Percentiles rank a stretch among this genome's conserved stretches.
These are phyloP conservation scores for Tretioscincus oriximinensis DNA, from an alignment of 2,113 vertebrate species.

Conservation along the genomic window DNA sequence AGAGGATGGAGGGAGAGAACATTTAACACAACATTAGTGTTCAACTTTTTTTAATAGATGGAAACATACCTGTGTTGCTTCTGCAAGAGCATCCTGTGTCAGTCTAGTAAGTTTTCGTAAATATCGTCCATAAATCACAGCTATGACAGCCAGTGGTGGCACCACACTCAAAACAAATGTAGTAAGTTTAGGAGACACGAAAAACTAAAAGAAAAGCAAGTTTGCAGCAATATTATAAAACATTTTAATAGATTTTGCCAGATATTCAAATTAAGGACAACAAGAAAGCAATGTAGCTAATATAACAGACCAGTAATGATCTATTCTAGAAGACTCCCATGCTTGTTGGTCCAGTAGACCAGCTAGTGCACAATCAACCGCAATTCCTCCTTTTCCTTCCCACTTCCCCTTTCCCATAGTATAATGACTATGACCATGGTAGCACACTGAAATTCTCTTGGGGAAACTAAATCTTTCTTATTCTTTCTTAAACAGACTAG, in stretches of 20 bases:
- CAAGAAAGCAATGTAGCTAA: not conserved
- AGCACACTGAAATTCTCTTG: too few relatives aligned
- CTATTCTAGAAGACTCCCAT: not conserved
- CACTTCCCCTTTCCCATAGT: not conserved
- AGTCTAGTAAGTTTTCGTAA: conserved; percentile 86
- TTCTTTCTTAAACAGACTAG: too few relatives aligned
- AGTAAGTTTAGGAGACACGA: conserved; percentile 89
- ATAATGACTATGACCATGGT: too few relatives aligned
- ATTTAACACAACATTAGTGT: not conserved
- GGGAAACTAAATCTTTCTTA: too few relatives aligned
- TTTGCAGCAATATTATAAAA: not conserved
- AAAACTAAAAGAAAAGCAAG: conserved; percentile 79
- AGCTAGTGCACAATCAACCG: too few relatives aligned
- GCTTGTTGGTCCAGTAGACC: not conserved
- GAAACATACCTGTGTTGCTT: conserved; percentile 86
- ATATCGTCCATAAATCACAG: conserved; percentile 88
- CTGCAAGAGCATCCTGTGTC: conserved; percentile 92
- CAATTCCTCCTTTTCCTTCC: not conserved
- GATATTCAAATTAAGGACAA: conserved; percentile 1
- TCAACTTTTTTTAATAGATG: not conserved
- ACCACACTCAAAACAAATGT: conserved; percentile 89
- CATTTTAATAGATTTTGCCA: conserved; percentile 4
- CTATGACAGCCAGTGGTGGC: conserved; percentile 84
- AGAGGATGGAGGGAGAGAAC: not conserved
- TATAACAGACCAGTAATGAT: too few relatives aligned